Percentiles rank a stretch among this genome's conserved stretches.
phyloP scores from a whole-genome alignment of 1,140 invertebrate genomes.

The Sweltsa coloradensis region DNA sequence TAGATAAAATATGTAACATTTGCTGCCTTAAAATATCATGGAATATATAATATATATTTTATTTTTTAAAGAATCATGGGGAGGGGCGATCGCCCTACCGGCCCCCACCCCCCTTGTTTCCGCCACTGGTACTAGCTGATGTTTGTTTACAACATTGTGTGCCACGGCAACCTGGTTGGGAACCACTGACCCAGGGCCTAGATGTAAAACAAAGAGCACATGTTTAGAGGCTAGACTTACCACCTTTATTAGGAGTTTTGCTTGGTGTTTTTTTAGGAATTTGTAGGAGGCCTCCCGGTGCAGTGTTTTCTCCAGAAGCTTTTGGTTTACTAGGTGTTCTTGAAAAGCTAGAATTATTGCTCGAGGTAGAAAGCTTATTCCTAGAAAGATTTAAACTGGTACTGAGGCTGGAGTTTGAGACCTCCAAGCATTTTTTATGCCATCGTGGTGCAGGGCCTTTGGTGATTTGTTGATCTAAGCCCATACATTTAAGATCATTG shows the following conservation, averaged over 20 bases:
- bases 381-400: slow-evolving; percentile 36
- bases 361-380: slow-evolving; percentile 28
- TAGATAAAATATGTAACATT: too few species aligned
- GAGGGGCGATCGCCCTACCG: too few species aligned
- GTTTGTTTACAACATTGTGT: too few species aligned
- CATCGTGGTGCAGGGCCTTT: slow-evolving; percentile 66
- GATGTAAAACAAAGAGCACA: slow-evolving; percentile 6
- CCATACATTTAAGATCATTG: slow-evolving; percentile 60
- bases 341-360: slow-evolving; percentile 24
- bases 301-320: slow-evolving; percentile 19
- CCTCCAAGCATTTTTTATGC: slow-evolving; percentile 50
- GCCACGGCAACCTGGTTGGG: too few species aligned
- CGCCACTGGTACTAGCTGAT: too few species aligned
- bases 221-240: slow-evolving; percentile 6
- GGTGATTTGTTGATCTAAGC: slow-evolving; percentile 60
- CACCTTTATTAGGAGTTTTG: slow-evolving; percentile 43
- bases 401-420: slow-evolving; percentile 26
- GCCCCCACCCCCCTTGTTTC: too few species aligned
- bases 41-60: too few species aligned
- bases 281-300: too few species aligned
- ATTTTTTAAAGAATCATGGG: too few species aligned
- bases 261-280: slow-evolving; percentile 48
- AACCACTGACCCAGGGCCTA: too few species aligned
- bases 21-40: too few species aligned
- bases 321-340: slow-evolving; percentile 30